Evolutionary conservation across 2,797 vertebrate genomes (phyloP).

Genomic region (Platalea minor): DNA sequence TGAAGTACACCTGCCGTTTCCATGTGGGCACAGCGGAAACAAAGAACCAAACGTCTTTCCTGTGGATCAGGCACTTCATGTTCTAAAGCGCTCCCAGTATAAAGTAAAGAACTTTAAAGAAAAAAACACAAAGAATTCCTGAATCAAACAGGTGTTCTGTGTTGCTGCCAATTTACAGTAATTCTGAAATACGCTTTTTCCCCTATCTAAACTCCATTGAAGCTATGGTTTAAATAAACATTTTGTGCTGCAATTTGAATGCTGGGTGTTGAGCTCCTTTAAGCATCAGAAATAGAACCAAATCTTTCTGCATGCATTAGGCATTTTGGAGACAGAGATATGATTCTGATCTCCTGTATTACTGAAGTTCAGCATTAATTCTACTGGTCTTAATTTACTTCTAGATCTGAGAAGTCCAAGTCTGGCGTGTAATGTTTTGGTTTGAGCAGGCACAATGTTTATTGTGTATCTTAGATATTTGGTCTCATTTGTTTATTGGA

Average conservation of each 20-base stretch:
- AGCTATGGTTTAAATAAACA: background rate
- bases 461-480: background rate
- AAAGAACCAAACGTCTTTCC: background rate
- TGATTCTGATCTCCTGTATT: background rate
- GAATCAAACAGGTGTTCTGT: background rate
- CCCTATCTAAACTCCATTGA: rapidly evolving
- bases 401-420: background rate
- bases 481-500: background rate
- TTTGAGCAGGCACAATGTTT: background rate
- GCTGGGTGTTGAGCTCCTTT: background rate
- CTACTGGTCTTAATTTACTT: background rate
- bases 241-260: background rate
- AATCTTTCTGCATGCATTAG: background rate
- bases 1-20: background rate
- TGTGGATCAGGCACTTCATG: background rate
- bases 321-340: background rate
- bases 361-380: background rate
- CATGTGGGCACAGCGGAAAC: background rate
- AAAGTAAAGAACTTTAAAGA: background rate
- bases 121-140: background rate
- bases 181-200: background rate
- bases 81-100: background rate
- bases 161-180: background rate
- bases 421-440: background rate
- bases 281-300: background rate